Evolutionary conservation across 1,140 invertebrate genomes (phyloP).

Genomic region (Drosophila bocqueti): DNA sequence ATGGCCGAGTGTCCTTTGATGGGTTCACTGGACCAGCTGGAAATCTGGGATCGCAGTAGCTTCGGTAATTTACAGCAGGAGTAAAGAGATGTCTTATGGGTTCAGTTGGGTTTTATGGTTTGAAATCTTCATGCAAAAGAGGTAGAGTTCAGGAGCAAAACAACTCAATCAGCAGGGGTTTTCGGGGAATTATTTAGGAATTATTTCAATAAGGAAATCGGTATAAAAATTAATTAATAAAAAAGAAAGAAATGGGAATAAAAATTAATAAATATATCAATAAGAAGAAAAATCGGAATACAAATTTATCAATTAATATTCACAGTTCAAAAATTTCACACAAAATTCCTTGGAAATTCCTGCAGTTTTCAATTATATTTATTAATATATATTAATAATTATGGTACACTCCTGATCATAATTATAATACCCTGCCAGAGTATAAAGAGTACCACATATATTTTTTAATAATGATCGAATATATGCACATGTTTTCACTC

Average conservation of each 20-base stretch:
- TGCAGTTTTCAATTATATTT: neutral
- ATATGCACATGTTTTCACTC: no score
- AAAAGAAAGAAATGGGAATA: no score
- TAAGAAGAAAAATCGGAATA: neutral
- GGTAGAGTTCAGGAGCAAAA: neutral
- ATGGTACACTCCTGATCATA: no score
- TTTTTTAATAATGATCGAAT: no score
- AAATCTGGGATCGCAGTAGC: neutral
- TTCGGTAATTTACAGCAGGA: conserved; percentile 2
- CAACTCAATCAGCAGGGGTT: neutral
- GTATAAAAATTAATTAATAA: neutral
- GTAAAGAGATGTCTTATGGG: neutral
- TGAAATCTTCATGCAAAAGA: neutral
- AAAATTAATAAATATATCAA: no score
- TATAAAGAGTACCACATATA: neutral
- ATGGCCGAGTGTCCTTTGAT: conserved; percentile 2
- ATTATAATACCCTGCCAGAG: neutral
- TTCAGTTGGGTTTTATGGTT: neutral
- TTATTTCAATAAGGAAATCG: neutral
- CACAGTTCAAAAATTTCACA: neutral
- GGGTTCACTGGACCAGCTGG: conserved; percentile 4
- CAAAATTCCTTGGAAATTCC: neutral
- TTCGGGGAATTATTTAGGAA: neutral
- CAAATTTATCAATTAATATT: neutral
- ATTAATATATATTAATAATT: no score